Evolutionary conservation across 1,140 invertebrate genomes (phyloP).

Genomic region (Lamellibrachia luymesi): DNA sequence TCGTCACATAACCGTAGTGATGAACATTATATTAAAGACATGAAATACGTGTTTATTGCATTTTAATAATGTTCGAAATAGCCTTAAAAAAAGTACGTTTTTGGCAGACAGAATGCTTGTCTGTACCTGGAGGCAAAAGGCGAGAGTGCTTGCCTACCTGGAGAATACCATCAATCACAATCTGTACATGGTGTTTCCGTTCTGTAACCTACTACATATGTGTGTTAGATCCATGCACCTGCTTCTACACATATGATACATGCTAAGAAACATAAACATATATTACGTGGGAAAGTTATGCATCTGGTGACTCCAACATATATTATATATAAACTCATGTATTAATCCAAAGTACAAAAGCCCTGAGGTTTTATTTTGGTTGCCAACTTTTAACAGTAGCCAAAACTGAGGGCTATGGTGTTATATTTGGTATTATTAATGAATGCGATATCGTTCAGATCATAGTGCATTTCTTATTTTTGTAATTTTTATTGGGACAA

Average conservation of each 20-base stretch:
- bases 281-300: neutral
- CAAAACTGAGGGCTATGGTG: neutral
- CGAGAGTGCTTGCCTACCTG: no score
- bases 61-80: no score
- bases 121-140: no score
- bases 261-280: no score
- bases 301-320: neutral
- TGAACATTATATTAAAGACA: no score
- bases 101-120: no score
- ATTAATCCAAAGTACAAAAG: neutral
- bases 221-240: neutral
- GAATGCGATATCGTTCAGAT: neutral
- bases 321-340: neutral
- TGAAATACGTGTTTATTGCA: no score
- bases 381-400: neutral
- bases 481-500: neutral
- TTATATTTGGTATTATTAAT: neutral
- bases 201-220: neutral
- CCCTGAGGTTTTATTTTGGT: neutral
- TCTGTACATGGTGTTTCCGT: neutral
- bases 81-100: no score
- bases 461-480: neutral
- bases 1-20: no score
- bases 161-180: neutral
- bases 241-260: neutral